Percentiles rank a stretch among this genome's conserved stretches.
Evolutionary conservation across 2,113 vertebrate species (phyloP).

Genomic region (Stomatorhinus ivindoensis): DNA sequence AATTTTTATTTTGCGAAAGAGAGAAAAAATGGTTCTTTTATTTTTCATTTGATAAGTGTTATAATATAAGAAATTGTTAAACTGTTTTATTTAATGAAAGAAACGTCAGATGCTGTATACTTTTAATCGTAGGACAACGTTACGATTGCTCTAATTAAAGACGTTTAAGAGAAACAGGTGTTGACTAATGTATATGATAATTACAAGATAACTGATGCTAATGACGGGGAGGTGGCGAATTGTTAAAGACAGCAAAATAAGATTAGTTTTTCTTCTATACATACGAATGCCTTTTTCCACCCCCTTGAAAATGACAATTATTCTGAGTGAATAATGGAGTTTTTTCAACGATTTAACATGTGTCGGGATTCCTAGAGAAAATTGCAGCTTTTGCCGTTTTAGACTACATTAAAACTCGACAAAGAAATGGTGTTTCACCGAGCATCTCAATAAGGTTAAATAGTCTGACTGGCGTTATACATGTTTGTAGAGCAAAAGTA

Average conservation of each 20-base stretch:
- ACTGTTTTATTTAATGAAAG: neutral
- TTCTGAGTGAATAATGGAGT: neutral
- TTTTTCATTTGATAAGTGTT: neutral
- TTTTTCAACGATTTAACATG: neutral
- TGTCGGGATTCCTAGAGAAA: neutral
- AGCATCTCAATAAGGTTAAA: neutral
- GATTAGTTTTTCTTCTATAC: slow-evolving; percentile 51
- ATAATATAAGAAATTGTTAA: neutral
- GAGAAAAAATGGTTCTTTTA: neutral
- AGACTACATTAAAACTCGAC: neutral
- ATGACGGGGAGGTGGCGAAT: slow-evolving; percentile 36
- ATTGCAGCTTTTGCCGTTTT: neutral
- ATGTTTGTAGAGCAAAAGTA: neutral
- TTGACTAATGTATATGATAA: slow-evolving; percentile 73
- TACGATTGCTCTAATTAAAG: slow-evolving; percentile 58
- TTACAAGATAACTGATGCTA: slow-evolving; percentile 65
- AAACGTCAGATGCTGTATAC: slow-evolving; percentile 15
- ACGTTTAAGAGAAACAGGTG: slow-evolving; percentile 63
- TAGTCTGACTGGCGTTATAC: neutral
- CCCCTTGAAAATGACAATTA: neutral
- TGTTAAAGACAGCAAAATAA: slow-evolving; percentile 46
- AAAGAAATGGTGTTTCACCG: neutral
- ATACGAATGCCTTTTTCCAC: slow-evolving; percentile 30
- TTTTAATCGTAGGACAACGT: slow-evolving; percentile 33
- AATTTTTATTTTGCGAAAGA: neutral